Evolutionary conservation across 2,113 vertebrate genomes (phyloP).

Genomic region (Uria lomvia): DNA sequence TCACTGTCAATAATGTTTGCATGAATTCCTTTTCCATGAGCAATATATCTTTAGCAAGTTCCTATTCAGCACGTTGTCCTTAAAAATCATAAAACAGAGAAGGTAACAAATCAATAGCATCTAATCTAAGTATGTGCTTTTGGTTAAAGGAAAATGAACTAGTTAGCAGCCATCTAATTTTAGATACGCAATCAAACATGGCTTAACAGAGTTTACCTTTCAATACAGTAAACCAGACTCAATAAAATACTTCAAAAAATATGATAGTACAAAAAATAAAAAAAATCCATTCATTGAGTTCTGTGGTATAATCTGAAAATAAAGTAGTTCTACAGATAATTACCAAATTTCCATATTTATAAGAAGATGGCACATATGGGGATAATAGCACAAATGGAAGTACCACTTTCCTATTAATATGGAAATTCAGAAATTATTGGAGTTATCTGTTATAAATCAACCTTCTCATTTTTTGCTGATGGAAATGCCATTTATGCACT

Average conservation of each 20-base stretch:
- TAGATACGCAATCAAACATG: background rate
- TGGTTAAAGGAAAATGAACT: background rate
- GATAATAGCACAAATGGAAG: conserved; percentile 53
- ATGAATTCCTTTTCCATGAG: background rate
- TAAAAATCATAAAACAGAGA: background rate
- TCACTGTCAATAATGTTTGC: background rate
- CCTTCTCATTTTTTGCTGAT: conserved; percentile 34
- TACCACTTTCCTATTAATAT: conserved; percentile 56
- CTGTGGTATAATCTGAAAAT: conserved; percentile 14
- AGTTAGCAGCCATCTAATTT: background rate
- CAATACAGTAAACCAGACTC: background rate
- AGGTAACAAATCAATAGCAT: background rate
- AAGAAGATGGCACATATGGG: conserved; percentile 43
- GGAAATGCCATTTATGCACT: conserved; percentile 38
- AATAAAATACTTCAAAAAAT: background rate
- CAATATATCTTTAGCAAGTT: background rate
- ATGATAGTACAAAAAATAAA: background rate
- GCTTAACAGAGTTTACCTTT: background rate
- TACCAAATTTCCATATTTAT: conserved; percentile 65
- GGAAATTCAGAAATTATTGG: conserved; percentile 65
- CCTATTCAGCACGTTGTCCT: background rate
- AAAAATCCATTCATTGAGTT: background rate
- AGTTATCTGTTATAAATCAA: conserved; percentile 45
- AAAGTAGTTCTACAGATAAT: conserved; percentile 38
- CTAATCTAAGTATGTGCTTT: background rate